These are phyloP conservation scores for Miichthys miiuy DNA, from an alignment of 2,797 vertebrate species.

Conservation along the genomic window DNA sequence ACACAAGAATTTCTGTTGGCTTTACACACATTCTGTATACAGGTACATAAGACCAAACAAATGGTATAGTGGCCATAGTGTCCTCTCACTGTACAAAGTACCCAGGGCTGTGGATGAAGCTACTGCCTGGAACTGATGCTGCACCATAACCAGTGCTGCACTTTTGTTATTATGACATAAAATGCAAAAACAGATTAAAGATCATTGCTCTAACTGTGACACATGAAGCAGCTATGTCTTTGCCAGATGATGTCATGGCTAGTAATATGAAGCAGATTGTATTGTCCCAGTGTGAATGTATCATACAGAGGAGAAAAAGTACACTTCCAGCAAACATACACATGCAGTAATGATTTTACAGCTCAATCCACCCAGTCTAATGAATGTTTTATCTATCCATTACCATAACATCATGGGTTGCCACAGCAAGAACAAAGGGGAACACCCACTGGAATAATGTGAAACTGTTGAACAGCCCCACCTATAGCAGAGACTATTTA, in stretches of 20 bases:
- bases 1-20: neutral
- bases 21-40: neutral
- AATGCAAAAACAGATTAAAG: constrained; percentile 39
- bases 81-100: constrained; percentile 1
- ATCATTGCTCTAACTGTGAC: constrained; percentile 31
- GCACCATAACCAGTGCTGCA: neutral
- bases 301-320: constrained; percentile 2
- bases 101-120: neutral
- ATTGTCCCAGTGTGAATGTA: constrained; percentile 22
- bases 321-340: constrained; percentile 6
- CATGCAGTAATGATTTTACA: neutral
- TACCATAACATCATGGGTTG: constrained; percentile 47
- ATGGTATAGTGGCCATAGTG: neutral
- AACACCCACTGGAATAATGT: constrained; percentile 53
- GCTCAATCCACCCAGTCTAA: constrained; percentile 16
- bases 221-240: constrained; percentile 48
- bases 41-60: neutral
- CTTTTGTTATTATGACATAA: constrained; percentile 34
- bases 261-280: constrained; percentile 45
- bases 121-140: neutral
- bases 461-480: constrained; percentile 32
- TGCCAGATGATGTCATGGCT: constrained; percentile 64
- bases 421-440: constrained; percentile 21
- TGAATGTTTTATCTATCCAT: constrained; percentile 43
- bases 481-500: constrained; percentile 27